Percentiles rank a stretch among this genome's conserved stretches.
Evolutionary conservation across 2,113 vertebrate genomes (phyloP).

Genomic region (Xiphophorus maculatus): DNA sequence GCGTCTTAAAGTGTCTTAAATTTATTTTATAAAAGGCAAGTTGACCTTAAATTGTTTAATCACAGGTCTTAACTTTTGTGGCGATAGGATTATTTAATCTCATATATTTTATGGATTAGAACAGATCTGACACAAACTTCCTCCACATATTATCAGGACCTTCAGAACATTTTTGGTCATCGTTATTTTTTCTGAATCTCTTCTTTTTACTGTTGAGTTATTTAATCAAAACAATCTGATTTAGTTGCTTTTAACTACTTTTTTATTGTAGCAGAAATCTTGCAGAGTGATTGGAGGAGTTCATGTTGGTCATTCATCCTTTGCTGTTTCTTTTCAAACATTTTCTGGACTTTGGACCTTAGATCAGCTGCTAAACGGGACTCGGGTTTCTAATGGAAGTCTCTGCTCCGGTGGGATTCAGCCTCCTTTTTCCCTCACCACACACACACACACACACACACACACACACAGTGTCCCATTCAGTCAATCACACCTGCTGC

Average conservation of each 20-base stretch:
- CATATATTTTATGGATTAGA: background rate
- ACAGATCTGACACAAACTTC: no score
- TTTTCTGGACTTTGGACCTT: background rate
- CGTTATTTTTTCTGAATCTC: no score
- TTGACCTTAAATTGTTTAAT: no score
- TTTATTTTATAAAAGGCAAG: no score
- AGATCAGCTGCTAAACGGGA: background rate
- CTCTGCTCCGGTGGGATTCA: constrained; percentile 32
- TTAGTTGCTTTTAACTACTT: background rate
- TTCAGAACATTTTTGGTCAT: no score
- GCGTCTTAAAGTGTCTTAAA: no score
- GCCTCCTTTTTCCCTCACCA: background rate
- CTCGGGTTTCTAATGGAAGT: constrained; percentile 52
- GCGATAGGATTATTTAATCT: no score
- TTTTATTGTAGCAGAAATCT: background rate
- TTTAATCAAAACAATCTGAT: no score
- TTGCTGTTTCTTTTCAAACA: background rate
- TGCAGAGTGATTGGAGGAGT: background rate
- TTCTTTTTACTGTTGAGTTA: no score
- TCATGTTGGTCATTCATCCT: background rate
- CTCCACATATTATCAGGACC: no score
- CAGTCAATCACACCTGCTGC: constrained; percentile 8
- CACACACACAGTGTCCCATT: background rate
- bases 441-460: background rate
- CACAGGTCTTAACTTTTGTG: no score